Evolutionary conservation across 2,888 invertebrate species (phyloP), one percentile per base, ranked within the genome.

Genomic region (Cephus pulcher): DNA sequence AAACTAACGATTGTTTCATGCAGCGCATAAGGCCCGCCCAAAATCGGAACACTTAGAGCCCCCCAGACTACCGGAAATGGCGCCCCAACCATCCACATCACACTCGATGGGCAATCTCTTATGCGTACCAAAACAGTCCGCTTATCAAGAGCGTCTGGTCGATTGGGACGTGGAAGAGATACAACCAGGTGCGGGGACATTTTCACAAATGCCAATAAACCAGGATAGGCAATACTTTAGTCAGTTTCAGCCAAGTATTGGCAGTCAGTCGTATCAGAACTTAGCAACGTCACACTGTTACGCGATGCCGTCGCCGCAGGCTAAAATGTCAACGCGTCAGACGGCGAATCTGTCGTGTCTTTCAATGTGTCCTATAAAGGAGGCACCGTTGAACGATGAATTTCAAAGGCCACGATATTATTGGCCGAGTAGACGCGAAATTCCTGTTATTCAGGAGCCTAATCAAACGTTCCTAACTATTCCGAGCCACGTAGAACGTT

Each of bases 101-200:
- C 89, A 89, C 80, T 91, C 91, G 74, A 89, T 90, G 90, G 91
- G 91, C 84, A 91, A 91, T 85, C 86, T 91, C 75, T 84, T 91
- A 84, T 86, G 87, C 79, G 87, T 89, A 78, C 89, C 90, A 77
- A 84, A 87, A 80, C 88, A 88, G 80, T 81, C 84, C 69, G 81
- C 84, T 35, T 89, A 88, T 85, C 89, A 88, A 83, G 90, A 89
- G 82, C 88, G 88, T 82, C 86, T 89, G 81, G 89, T 89, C 85
- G 89, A 91, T 86, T 90, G 90, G 90, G 86, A 89, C 81, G 84
- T 83, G 69, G 87, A 86, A 70, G 83, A 86, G 77, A 83, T 83
- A 74, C 83, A 85, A 83, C 87, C 90, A 91, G 91, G 91, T 91
- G 88, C 89, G 90, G 88, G 83, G 77, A 79, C 76, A 73, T 35